These are phyloP conservation scores for Rhagonycha fulva DNA, from an alignment of 2,888 invertebrate genomes.

Conservation along the genomic window DNA sequence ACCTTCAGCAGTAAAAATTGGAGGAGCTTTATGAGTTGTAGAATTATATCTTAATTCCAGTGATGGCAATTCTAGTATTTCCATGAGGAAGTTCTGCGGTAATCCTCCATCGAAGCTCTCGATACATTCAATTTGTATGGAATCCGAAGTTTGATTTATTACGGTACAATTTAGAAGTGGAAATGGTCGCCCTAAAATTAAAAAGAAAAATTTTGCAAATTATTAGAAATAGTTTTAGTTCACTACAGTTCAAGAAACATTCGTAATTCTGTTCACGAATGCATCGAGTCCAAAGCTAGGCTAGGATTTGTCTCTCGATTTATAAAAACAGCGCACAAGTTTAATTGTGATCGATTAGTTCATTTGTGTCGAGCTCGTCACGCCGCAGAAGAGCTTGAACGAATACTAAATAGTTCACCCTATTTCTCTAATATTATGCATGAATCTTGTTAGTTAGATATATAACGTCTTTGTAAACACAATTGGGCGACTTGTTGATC, in stretches of 20 bases:
- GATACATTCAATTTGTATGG: constrained; percentile 82
- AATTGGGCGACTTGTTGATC: constrained; percentile 18
- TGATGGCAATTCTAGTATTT: constrained; percentile 73
- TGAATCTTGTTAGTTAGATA: constrained; percentile 21
- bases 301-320: constrained; percentile 34
- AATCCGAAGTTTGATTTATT: constrained; percentile 83
- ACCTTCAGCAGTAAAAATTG: constrained; percentile 69
- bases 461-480: constrained; percentile 16
- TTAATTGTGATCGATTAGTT: constrained; percentile 47
- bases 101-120: constrained; percentile 89
- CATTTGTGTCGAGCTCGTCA: constrained; percentile 38
- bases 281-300: constrained; percentile 19
- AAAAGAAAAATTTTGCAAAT: constrained; percentile 2
- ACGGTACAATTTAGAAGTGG: constrained; percentile 88
- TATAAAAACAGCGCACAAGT: constrained; percentile 36
- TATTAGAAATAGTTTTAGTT: neutral
- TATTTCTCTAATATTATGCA: constrained; percentile 33
- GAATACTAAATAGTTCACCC: constrained; percentile 34
- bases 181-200: constrained; percentile 78
- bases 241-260: neutral
- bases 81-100: constrained; percentile 84
- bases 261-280: constrained; percentile 24
- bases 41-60: constrained; percentile 66
- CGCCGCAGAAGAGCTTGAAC: constrained; percentile 28
- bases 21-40: constrained; percentile 66